A percentile compares a stretch with the other conserved stretches of the same genome.
Evolutionary conservation across 2,888 invertebrate genomes (phyloP).

Genomic region (Schizaphis graminum): DNA sequence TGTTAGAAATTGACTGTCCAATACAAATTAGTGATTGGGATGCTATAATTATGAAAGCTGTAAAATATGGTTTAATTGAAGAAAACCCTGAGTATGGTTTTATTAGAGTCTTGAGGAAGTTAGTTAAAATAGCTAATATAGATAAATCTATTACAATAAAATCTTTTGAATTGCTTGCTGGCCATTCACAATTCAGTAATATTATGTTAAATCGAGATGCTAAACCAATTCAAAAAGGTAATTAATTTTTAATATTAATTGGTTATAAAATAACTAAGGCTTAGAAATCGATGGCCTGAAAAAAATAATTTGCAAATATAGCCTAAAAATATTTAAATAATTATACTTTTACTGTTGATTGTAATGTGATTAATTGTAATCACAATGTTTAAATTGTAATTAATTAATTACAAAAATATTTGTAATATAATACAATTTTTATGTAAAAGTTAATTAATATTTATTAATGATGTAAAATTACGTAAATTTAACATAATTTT

Average conservation of each 20-base stretch:
- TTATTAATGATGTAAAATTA: too few relatives aligned
- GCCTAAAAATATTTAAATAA: neutral
- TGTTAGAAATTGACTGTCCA: constrained; percentile 23
- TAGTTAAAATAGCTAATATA: constrained; percentile 38
- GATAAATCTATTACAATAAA: constrained; percentile 69
- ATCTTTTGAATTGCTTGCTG: constrained; percentile 81
- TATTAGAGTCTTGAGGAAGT: constrained; percentile 36
- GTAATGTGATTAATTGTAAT: neutral
- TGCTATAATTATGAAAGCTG: constrained; percentile 34
- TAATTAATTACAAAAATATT: neutral
- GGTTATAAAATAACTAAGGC: neutral
- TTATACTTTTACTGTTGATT: too few relatives aligned
- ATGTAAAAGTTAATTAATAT: too few relatives aligned
- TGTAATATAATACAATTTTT: neutral
- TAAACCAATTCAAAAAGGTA: constrained; percentile 69
- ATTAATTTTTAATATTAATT: constrained; percentile 69
- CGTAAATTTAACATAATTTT: neutral
- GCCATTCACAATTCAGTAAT: constrained; percentile 84
- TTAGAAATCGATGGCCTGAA: neutral
- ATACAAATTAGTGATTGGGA: constrained; percentile 53
- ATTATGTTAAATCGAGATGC: constrained; percentile 75
- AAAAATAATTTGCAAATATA: neutral
- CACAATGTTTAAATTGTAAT: neutral
- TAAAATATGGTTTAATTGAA: constrained; percentile 44
- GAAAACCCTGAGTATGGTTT: constrained; percentile 23